phyloP scores from a whole-genome alignment of 2,113 vertebrate genomes.

The Rissa tridactyla region DNA sequence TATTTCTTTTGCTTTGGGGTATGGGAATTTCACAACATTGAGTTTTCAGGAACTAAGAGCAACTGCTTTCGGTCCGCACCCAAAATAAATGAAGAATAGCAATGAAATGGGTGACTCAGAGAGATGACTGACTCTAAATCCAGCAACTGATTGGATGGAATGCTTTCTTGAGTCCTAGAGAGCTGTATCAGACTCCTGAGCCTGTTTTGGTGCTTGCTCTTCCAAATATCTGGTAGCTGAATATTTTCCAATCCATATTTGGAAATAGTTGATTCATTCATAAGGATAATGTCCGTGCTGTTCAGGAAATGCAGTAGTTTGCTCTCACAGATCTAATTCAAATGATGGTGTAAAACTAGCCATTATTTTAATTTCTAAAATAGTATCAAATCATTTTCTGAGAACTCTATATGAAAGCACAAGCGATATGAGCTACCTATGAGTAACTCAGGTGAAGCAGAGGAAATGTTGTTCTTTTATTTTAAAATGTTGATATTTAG shows the following conservation, averaged over 20 bases:
- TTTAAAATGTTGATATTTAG: slow-evolving; percentile 1
- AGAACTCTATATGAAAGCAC: background rate
- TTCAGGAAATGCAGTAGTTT: slow-evolving; percentile 42
- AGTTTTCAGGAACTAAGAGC: slow-evolving; percentile 39
- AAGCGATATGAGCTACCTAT: background rate
- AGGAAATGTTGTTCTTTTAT: background rate
- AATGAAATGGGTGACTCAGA: slow-evolving; percentile 58
- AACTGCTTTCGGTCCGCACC: slow-evolving; percentile 36
- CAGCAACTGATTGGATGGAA: slow-evolving; percentile 27
- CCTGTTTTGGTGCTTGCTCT: slow-evolving; percentile 48
- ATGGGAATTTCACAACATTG: slow-evolving; percentile 17
- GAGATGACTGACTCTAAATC: slow-evolving; percentile 13
- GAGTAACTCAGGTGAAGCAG: slow-evolving; percentile 4
- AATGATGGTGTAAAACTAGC: background rate
- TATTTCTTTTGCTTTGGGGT: background rate
- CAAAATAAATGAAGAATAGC: slow-evolving; percentile 46
- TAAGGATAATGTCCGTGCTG: slow-evolving; percentile 32
- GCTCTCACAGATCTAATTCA: background rate
- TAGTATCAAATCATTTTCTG: background rate
- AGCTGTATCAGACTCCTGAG: slow-evolving; percentile 36
- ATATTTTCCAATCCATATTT: slow-evolving; percentile 67
- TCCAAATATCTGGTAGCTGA: slow-evolving; percentile 58
- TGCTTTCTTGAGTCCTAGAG: slow-evolving; percentile 40
- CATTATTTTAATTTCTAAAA: slow-evolving; percentile 6
- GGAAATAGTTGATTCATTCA: slow-evolving; percentile 62